Conservation (phyloP, 2,888 invertebrate species). For the Apamea sordens region DNA sequence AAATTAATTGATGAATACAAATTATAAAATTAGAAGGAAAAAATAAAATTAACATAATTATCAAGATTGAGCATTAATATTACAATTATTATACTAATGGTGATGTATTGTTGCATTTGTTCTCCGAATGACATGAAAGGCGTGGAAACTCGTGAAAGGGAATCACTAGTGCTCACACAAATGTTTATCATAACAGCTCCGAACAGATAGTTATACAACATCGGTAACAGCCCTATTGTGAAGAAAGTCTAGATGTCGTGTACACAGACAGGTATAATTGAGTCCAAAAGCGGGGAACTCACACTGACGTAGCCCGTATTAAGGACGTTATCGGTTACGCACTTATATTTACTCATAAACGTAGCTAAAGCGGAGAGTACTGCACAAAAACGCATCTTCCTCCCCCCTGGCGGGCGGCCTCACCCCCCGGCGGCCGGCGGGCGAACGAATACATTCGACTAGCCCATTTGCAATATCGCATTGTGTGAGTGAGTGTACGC, state of each 20-base stretch:
- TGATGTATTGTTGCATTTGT: neutral
- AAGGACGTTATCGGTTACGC: constrained; percentile 85
- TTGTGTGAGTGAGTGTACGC: constrained; percentile 87
- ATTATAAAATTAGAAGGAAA: no score
- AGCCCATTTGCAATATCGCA: constrained; percentile 89
- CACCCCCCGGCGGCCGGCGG: constrained; percentile 80
- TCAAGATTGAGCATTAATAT: no score
- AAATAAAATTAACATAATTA: no score
- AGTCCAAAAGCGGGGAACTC: constrained; percentile 73
- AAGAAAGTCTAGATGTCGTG: constrained; percentile 70
- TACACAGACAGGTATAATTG: constrained; percentile 73
- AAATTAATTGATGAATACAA: no score
- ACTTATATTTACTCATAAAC: constrained; percentile 87
- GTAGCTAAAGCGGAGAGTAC: constrained; percentile 83
- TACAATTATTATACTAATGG: constrained; percentile 13
- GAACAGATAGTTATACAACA: constrained; percentile 39
- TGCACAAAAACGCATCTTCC: constrained; percentile 90
- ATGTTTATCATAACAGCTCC: constrained; percentile 42
- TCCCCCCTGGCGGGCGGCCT: constrained; percentile 74
- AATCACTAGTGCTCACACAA: constrained; percentile 38
- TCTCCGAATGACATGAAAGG: neutral
- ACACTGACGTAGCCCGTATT: constrained; percentile 69
- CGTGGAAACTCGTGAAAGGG: constrained; percentile 18
- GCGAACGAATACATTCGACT: constrained; percentile 90
- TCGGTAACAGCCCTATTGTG: constrained; percentile 67